Percentiles rank a stretch among this genome's conserved stretches.
These are phyloP conservation scores for Endomychus coccineus DNA, from an alignment of 2,888 invertebrate species.

Conservation along the genomic window DNA sequence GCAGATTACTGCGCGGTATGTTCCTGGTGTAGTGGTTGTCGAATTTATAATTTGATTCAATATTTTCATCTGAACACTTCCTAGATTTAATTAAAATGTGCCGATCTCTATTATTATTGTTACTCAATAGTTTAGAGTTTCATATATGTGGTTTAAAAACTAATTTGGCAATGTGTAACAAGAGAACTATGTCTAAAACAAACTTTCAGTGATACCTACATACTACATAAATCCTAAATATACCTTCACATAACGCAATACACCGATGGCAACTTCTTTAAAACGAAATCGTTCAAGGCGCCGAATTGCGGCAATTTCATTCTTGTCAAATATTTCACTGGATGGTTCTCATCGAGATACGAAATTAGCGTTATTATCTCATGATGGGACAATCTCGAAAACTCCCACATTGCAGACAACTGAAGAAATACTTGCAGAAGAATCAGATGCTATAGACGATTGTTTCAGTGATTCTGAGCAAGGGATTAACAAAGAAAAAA, in stretches of 20 bases:
- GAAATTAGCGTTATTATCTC: constrained; percentile 47
- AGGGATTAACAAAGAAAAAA: constrained; percentile 19
- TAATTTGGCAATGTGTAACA: constrained; percentile 27
- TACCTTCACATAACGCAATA: too few species aligned
- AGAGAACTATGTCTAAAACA: constrained; percentile 35
- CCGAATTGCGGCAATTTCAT: constrained; percentile 86
- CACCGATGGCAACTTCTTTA: constrained; percentile 48
- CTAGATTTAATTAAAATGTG: too few species aligned
- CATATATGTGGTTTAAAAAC: constrained; percentile 25
- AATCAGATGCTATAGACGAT: constrained; percentile 40
- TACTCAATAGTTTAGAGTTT: constrained; percentile 29
- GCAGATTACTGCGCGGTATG: too few species aligned
- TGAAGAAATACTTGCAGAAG: constrained; percentile 33
- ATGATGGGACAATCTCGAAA: constrained; percentile 40
- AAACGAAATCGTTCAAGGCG: constrained; percentile 64
- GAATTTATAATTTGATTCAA: too few species aligned
- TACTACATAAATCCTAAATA: too few species aligned
- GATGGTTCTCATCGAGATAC: constrained; percentile 75
- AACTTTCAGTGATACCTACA: constrained; percentile 33
- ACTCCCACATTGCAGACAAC: constrained; percentile 23
- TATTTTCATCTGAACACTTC: too few species aligned
- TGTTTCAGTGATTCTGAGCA: constrained; percentile 34
- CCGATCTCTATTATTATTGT: constrained; percentile 27
- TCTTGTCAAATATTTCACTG: constrained; percentile 90
- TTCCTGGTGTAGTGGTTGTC: too few species aligned